A percentile compares a stretch with the other conserved stretches of the same genome.
Evolutionary conservation across 2,888 invertebrate species (phyloP).

Genomic region (Oscheius sp.): DNA sequence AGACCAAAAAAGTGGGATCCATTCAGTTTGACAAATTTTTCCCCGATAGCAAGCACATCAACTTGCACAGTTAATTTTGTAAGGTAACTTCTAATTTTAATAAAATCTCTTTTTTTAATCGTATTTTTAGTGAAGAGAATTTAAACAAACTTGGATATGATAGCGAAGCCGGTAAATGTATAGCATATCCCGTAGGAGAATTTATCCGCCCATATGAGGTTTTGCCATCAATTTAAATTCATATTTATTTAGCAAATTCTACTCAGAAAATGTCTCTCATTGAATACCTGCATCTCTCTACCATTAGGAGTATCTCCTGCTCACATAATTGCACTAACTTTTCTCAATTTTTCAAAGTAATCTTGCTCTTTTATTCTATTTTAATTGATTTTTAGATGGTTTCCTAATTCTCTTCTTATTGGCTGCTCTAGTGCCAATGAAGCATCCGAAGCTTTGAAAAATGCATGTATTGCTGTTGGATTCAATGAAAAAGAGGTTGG

Average conservation of each 20-base stretch:
- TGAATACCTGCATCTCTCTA: slow-evolving; percentile 22
- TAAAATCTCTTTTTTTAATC: too few relatives aligned
- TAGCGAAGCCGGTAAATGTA: not conserved
- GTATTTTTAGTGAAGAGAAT: not conserved
- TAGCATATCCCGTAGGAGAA: slow-evolving; percentile 23
- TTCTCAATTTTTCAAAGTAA: slow-evolving; percentile 15
- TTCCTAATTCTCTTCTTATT: slow-evolving; percentile 7
- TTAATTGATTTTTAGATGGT: slow-evolving; percentile 16
- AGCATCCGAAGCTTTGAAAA: not conserved
- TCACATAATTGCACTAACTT: slow-evolving; percentile 17
- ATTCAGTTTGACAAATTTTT: too few relatives aligned
- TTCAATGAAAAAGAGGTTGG: slow-evolving; percentile 14
- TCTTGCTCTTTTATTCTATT: too few relatives aligned
- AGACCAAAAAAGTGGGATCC: too few relatives aligned
- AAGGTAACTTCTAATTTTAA: too few relatives aligned
- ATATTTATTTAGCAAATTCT: not conserved
- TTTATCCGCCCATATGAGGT: slow-evolving; percentile 26
- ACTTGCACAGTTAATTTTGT: too few relatives aligned
- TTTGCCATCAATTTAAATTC: not conserved
- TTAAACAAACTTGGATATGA: slow-evolving; percentile 2
- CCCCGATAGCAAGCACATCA: too few relatives aligned
- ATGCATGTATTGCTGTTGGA: not conserved
- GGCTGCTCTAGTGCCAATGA: slow-evolving; percentile 10
- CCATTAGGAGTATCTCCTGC: slow-evolving; percentile 4
- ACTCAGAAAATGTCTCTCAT: slow-evolving; percentile 8